Conservation (phyloP, 1,140 invertebrate species). For the Drosophila sturtevanti region DNA sequence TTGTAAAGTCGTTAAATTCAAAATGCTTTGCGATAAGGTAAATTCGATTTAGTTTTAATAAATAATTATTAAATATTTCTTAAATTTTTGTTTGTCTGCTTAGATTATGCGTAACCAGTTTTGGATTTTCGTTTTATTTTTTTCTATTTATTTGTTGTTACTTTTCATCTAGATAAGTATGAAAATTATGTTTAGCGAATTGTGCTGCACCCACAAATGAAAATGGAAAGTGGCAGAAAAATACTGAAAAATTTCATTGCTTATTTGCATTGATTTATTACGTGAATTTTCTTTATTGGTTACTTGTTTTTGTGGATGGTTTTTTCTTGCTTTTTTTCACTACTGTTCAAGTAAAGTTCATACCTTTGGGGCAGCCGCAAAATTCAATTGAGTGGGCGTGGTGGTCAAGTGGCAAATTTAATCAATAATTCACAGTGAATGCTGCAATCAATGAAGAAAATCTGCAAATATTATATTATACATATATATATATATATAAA, state of each 20-base stretch:
- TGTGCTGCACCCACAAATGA: conserved; percentile 39
- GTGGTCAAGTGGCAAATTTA: conserved; percentile 64
- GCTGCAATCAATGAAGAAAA: conserved; percentile 6
- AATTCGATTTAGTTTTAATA: conserved; percentile 54
- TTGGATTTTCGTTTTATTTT: no score
- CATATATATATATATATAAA: conserved; percentile 49
- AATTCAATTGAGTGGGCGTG: conserved; percentile 49
- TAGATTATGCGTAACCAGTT: not conserved
- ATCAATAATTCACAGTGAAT: conserved; percentile 65
- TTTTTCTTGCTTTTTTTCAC: conserved; percentile 27
- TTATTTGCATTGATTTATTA: conserved; percentile 71
- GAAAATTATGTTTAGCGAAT: not conserved
- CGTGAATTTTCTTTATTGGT: conserved; percentile 17
- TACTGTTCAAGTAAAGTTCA: conserved; percentile 76
- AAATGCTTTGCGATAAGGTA: conserved; percentile 27
- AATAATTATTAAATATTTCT: conserved; percentile 23
- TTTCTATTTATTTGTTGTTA: not conserved
- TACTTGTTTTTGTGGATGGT: conserved; percentile 24
- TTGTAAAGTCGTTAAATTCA: conserved; percentile 25
- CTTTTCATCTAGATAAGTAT: conserved; percentile 17
- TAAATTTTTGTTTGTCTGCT: not conserved
- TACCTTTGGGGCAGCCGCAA: conserved; percentile 29
- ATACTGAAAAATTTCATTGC: not conserved
- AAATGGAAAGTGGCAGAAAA: conserved; percentile 46
- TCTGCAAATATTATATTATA: conserved; percentile 24